phyloP scores from a whole-genome alignment of 1,140 invertebrate genomes.

The Pseudobourletiella spinata region DNA sequence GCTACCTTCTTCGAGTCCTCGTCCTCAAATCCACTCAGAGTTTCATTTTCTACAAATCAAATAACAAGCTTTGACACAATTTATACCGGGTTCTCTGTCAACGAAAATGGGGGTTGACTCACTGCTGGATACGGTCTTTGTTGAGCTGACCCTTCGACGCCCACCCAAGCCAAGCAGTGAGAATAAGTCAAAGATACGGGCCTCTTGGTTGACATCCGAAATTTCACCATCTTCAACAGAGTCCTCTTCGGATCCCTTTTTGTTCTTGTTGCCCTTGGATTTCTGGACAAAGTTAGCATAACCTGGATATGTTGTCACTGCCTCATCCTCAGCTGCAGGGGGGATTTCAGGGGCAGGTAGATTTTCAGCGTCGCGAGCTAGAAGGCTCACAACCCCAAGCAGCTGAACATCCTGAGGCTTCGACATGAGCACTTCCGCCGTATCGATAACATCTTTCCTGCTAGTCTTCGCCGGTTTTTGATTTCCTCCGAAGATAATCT shows the following conservation, averaged over 20 bases:
- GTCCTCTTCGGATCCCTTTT: neutral
- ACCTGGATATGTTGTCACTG: no score
- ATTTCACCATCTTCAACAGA: neutral
- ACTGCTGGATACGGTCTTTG: neutral
- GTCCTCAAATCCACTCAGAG: slow-evolving; percentile 10
- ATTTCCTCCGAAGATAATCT: slow-evolving; percentile 10
- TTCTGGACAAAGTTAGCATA: no score
- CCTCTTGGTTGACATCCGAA: neutral
- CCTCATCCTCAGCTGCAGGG: no score
- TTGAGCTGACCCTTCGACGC: no score
- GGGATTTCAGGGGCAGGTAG: no score
- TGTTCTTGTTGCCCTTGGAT: neutral
- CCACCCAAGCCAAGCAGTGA: neutral
- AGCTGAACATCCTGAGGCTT: neutral
- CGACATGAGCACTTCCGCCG: neutral
- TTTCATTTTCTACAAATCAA: slow-evolving; percentile 4
- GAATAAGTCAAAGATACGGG: neutral
- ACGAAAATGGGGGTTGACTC: neutral
- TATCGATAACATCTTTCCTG: slow-evolving; percentile 7
- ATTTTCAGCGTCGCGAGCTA: neutral
- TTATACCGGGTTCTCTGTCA: no score
- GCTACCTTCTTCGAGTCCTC: neutral
- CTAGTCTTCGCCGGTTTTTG: neutral
- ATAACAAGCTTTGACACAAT: no score
- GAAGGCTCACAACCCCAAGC: neutral